A percentile compares a stretch with the other conserved stretches of the same genome.
Evolutionary conservation across 2,888 invertebrate species (phyloP).

Genomic region (Callimorpha dominula): DNA sequence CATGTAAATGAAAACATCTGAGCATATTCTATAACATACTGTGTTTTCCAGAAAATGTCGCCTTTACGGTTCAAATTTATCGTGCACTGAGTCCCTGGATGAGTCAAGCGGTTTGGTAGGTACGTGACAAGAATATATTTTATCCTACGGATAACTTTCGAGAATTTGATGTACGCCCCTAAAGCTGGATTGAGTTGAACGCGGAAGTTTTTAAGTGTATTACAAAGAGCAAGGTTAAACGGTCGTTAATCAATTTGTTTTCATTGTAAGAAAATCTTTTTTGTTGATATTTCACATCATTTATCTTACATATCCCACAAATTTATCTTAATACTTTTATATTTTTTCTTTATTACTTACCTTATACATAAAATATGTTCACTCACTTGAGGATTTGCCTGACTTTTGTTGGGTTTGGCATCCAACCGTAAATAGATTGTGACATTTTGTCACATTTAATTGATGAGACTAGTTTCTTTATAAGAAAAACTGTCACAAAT

Average conservation of each 20-base stretch:
- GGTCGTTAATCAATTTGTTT: slow-evolving; percentile 49
- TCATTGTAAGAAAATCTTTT: slow-evolving; percentile 33
- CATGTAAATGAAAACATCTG: slow-evolving; percentile 33
- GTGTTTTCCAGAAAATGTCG: slow-evolving; percentile 62
- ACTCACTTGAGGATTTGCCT: neutral
- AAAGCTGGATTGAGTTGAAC: slow-evolving; percentile 38
- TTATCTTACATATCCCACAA: slow-evolving; percentile 30
- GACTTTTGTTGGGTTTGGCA: neutral
- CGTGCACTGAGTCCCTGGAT: slow-evolving; percentile 61
- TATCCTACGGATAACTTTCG: slow-evolving; percentile 51
- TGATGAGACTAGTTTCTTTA: slow-evolving; percentile 16
- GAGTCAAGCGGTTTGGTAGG: slow-evolving; percentile 69
- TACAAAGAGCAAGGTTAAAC: slow-evolving; percentile 53
- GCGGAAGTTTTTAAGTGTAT: slow-evolving; percentile 54
- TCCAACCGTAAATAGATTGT: slow-evolving; percentile 8
- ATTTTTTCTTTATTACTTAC: neutral
- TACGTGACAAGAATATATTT: slow-evolving; percentile 75
- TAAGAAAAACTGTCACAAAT: slow-evolving; percentile 15
- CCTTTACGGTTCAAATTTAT: slow-evolving; percentile 76
- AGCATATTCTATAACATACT: slow-evolving; percentile 43
- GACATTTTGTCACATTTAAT: slow-evolving; percentile 17
- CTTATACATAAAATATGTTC: neutral
- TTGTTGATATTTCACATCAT: slow-evolving; percentile 24
- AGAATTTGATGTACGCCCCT: slow-evolving; percentile 52
- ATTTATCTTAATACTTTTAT: slow-evolving; percentile 1